phyloP scores from a whole-genome alignment of 2,888 invertebrate genomes.

The Sclerodermus sp. region DNA sequence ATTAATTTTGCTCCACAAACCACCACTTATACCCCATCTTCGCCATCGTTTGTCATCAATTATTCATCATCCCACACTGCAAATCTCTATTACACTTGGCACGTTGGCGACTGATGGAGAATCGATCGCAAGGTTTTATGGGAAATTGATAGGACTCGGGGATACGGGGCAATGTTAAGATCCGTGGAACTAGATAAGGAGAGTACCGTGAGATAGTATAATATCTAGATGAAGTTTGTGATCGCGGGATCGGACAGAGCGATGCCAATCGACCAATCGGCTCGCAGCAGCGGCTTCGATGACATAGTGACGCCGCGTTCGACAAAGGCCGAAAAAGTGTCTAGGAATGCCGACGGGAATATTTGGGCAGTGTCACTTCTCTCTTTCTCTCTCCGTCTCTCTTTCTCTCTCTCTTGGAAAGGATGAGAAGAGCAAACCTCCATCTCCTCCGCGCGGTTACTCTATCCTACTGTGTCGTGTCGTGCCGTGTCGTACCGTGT shows the following conservation, averaged over 20 bases:
- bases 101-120: constrained; percentile 14
- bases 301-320: constrained; percentile 49
- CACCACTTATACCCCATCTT: constrained; percentile 6
- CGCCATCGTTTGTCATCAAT: neutral
- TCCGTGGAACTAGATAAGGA: no score
- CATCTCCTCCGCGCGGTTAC: no score
- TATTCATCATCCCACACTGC: neutral
- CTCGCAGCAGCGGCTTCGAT: constrained; percentile 34
- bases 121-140: constrained; percentile 12
- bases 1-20: constrained; percentile 42
- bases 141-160: no score
- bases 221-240: no score
- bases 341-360: constrained; percentile 51
- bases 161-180: no score
- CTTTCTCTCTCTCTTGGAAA: constrained; percentile 13
- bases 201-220: no score
- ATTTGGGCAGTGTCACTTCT: constrained; percentile 54
- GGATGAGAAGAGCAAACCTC: no score
- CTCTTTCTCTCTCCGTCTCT: constrained; percentile 8
- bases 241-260: constrained; percentile 9
- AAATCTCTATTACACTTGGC: no score
- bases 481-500: constrained; percentile 8
- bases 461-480: neutral
- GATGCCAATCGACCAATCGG: constrained; percentile 19
- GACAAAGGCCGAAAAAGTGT: constrained; percentile 53